Base-by-base conservation (phyloP, 2,113 vertebrate species). In the Lagopus leucura region DNA sequence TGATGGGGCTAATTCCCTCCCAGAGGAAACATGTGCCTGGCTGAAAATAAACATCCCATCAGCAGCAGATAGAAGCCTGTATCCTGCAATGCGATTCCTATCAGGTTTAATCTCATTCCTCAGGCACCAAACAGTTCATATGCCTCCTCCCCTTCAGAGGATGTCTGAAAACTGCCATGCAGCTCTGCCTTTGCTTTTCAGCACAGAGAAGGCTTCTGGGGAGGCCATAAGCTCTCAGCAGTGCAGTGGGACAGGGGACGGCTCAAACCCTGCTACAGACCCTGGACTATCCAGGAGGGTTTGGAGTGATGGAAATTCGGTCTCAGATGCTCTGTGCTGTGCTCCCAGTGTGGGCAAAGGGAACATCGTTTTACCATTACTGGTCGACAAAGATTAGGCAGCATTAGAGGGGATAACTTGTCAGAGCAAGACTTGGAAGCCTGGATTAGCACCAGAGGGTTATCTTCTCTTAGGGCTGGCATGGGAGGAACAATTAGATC, bases 291-390 rank as follows among this genome's bases (percentile, higher is more conserved):
- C 3, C 19, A 65, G 47, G 21, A 48, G 14, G 3, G 21, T 27
- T 34, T 27, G 27, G 48, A 65, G 30, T 0, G 0, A 5, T 2
- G 24, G 1, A 24, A 25, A 47, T 5, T n/a, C 38, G 1, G 5
- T 6, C 71, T 22, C 0, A 0, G 69, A 21, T 8, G 64, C 11
- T 54, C 48, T 2, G n/a, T 55, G 69, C 74, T 43, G 14, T 0
- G n/a, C 77, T 84, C 48, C 79, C n/a, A 36, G 1, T 3, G 0
- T 1, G 0, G 27, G 79, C 72, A 50, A 75, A 18, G 67, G 87
- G 45, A 81, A 40, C 19, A 15, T 63, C 75, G 47, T 50, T 82
- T 24, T 10, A 15, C 28, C 36, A 3, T 8, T 2, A 15, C 15
- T 1, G 1, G n/a, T 2, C 60, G 55, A 69, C n/a, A 58, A 55